Percentiles rank a stretch among this genome's conserved stretches.
phyloP scores from a whole-genome alignment of 2,797 vertebrate genomes.

The Alcedo atthis region DNA sequence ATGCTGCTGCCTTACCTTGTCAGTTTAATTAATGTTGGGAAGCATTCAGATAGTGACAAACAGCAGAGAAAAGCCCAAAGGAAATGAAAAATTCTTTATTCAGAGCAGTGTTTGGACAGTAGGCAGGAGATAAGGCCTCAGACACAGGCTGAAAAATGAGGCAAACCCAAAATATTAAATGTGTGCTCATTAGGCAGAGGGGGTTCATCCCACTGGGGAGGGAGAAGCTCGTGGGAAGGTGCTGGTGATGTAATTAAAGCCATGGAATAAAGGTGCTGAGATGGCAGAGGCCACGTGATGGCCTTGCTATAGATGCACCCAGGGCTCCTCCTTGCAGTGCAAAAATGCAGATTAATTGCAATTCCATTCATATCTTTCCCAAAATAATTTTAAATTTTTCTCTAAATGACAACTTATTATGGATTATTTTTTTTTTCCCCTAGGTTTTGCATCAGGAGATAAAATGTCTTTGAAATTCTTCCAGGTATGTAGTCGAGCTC shows the following conservation, averaged over 20 bases:
- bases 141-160: not conserved
- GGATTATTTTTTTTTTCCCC: not conserved
- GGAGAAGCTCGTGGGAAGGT: not conserved
- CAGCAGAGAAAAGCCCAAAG: constrained; percentile 49
- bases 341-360: not conserved
- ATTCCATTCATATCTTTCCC: not conserved
- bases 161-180: constrained; percentile 20
- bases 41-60: constrained; percentile 38
- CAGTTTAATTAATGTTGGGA: constrained; percentile 63
- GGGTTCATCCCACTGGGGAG: not conserved
- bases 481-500: not conserved
- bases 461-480: constrained; percentile 19
- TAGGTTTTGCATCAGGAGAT: not conserved
- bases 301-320: rapidly evolving
- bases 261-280: not conserved
- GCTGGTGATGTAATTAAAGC: not conserved
- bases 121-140: constrained; percentile 56
- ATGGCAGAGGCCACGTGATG: too few species aligned
- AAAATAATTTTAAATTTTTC: constrained; percentile 39
- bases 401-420: constrained; percentile 30
- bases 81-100: constrained; percentile 64
- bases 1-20: constrained; percentile 35
- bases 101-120: constrained; percentile 43
- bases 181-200: not conserved
- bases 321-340: not conserved